phyloP scores from a whole-genome alignment of 1,140 invertebrate species.

The Microplitis mediator region DNA sequence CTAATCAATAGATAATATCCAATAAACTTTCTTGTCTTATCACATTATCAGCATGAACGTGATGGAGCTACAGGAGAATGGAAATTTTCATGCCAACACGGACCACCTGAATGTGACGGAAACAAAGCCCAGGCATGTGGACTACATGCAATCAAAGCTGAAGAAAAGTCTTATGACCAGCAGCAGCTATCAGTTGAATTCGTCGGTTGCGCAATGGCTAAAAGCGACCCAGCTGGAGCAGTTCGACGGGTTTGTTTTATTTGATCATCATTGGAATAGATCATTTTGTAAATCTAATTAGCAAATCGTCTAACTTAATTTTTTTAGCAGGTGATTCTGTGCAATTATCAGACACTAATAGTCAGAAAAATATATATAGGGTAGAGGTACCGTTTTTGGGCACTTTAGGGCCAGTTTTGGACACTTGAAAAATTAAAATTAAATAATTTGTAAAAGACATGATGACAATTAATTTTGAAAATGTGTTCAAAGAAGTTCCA shows the following conservation, averaged over 20 bases:
- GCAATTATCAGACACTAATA: too few relatives aligned
- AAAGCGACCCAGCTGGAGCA: not conserved
- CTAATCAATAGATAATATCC: not conserved
- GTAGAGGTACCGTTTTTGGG: too few relatives aligned
- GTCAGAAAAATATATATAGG: too few relatives aligned
- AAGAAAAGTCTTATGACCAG: not conserved
- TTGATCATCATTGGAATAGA: slow-evolving; percentile 58
- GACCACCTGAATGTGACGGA: slow-evolving; percentile 43
- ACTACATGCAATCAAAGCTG: slow-evolving; percentile 43
- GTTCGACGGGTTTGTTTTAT: slow-evolving; percentile 53
- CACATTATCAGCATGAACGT: slow-evolving; percentile 44
- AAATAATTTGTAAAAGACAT: too few relatives aligned
- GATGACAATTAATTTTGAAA: too few relatives aligned
- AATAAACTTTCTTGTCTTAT: not conserved
- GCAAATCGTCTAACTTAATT: too few relatives aligned
- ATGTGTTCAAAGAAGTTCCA: too few relatives aligned
- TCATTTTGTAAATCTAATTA: too few relatives aligned
- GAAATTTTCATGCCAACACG: slow-evolving; percentile 72
- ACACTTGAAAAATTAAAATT: too few relatives aligned
- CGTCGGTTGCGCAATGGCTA: slow-evolving; percentile 15
- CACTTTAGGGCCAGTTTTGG: too few relatives aligned
- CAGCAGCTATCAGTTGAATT: not conserved
- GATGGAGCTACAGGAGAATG: slow-evolving; percentile 51
- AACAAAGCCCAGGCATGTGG: slow-evolving; percentile 25
- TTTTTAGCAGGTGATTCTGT: too few relatives aligned